A percentile compares a stretch with the other conserved stretches of the same genome.
phyloP scores from a whole-genome alignment of 2,113 vertebrate species.

The Sylvietta virens region DNA sequence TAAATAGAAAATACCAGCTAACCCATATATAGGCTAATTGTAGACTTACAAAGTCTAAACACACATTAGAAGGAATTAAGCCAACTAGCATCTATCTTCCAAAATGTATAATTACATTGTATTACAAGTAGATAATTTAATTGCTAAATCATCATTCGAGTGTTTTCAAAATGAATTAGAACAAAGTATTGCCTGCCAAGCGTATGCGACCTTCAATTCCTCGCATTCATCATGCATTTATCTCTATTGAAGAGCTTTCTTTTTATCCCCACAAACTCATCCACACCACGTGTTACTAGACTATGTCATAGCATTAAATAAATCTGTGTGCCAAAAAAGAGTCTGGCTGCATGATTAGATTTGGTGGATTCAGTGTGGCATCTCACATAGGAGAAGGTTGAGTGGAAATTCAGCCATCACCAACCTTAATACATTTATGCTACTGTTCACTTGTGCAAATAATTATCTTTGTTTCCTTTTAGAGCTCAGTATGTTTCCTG shows the following conservation, averaged over 20 bases:
- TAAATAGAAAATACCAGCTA: not conserved
- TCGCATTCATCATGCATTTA: not conserved
- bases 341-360: not conserved
- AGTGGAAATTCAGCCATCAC: not conserved
- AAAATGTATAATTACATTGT: not conserved
- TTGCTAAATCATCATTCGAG: not conserved
- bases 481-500: not conserved
- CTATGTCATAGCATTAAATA: not conserved
- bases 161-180: conserved; percentile 22
- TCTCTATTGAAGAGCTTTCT: not conserved
- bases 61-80: not conserved
- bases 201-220: not conserved
- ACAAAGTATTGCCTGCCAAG: not conserved
- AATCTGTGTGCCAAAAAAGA: not conserved
- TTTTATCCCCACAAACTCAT: not conserved
- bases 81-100: not conserved
- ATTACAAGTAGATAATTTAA: not conserved
- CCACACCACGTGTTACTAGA: not conserved
- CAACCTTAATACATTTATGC: not conserved
- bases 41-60: not conserved
- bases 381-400: not conserved
- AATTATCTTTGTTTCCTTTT: not conserved
- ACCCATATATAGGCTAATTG: not conserved
- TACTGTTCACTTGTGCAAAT: not conserved
- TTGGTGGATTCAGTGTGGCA: not conserved